Conservation (phyloP, 2,888 invertebrate species). For the Cerastis leucographa region DNA sequence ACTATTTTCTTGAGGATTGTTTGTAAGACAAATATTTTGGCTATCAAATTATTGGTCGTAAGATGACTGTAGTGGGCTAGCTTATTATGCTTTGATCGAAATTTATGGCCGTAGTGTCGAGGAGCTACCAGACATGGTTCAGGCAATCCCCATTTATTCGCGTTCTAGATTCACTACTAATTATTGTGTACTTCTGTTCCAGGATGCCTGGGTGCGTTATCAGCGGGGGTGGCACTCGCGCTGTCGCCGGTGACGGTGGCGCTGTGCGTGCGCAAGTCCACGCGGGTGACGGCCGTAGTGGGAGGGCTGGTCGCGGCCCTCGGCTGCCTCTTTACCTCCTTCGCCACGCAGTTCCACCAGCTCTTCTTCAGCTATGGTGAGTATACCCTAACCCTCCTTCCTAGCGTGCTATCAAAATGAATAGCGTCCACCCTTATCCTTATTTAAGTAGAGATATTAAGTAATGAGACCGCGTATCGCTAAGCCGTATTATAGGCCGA, state of each 20-base stretch:
- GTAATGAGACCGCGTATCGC: background rate
- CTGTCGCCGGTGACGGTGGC: constrained; percentile 96
- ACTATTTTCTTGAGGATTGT: constrained; percentile 13
- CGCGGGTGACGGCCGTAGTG: constrained; percentile 96
- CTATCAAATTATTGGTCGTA: no score
- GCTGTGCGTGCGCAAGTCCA: constrained; percentile 95
- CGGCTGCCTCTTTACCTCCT: constrained; percentile 97
- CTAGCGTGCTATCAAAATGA: background rate
- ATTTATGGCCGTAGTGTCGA: background rate
- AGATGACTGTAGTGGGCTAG: background rate
- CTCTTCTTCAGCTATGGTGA: constrained; percentile 95
- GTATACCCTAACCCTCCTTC: constrained; percentile 41
- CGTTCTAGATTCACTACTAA: background rate
- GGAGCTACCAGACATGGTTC: no score
- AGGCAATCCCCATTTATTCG: background rate
- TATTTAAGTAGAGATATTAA: background rate
- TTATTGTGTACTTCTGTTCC: constrained; percentile 78
- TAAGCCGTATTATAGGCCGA: background rate
- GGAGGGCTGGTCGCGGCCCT: constrained; percentile 96
- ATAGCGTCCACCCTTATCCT: background rate
- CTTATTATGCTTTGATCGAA: background rate
- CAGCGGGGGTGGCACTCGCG: constrained; percentile 94
- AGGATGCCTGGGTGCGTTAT: constrained; percentile 96
- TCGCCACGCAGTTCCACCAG: constrained; percentile 97
- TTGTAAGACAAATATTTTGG: background rate